phyloP scores from a whole-genome alignment of 2,113 vertebrate genomes.

The Lipotes vexillifer region DNA sequence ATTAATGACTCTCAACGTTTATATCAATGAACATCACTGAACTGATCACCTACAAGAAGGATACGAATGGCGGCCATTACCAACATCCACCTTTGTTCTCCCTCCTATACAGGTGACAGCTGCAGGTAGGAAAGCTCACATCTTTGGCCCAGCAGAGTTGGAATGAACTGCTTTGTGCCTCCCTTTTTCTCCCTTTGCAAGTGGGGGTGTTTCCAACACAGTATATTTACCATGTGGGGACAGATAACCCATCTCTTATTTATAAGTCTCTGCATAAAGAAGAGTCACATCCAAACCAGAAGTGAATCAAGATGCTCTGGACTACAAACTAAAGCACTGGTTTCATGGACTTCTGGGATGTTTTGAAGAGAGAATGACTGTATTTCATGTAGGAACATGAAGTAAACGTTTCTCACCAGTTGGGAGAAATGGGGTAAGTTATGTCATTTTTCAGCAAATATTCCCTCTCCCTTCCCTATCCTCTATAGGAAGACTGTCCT shows the following conservation, averaged over 20 bases:
- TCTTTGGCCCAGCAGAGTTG: not conserved
- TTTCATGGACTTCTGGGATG: not conserved
- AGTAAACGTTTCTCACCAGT: not conserved
- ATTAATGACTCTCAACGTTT: not conserved
- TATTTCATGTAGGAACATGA: not conserved
- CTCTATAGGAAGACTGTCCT: not conserved
- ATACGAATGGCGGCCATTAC: not conserved
- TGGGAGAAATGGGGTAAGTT: not conserved
- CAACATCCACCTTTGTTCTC: not conserved
- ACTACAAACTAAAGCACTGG: not conserved
- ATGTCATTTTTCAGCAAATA: not conserved
- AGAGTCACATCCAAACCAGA: not conserved
- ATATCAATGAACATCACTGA: not conserved
- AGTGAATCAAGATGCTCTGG: not conserved
- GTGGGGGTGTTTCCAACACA: not conserved
- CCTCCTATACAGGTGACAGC: not conserved
- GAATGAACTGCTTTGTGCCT: not conserved
- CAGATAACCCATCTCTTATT: not conserved
- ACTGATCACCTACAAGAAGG: not conserved
- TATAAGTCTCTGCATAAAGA: not conserved
- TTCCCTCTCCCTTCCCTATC: not conserved
- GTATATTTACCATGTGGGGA: too few species aligned
- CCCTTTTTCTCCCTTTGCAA: not conserved
- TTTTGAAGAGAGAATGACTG: not conserved
- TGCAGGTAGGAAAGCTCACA: not conserved